Percentiles rank a stretch among this genome's conserved stretches.
phyloP scores from a whole-genome alignment of 2,888 invertebrate genomes.

The Xestia xanthographa region DNA sequence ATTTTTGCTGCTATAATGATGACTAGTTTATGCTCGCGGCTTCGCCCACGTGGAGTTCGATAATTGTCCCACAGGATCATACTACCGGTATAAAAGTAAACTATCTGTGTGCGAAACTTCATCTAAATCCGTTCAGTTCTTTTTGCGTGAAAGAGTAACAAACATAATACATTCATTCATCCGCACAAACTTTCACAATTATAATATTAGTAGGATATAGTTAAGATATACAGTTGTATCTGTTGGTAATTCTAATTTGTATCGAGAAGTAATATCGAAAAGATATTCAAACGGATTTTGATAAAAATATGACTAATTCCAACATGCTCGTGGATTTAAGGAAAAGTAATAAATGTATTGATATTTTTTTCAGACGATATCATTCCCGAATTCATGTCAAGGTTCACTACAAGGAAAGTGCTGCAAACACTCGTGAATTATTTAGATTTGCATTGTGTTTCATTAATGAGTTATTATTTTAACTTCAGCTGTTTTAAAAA shows the following conservation, averaged over 20 bases:
- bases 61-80: too few relatives aligned
- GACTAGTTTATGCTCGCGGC: not conserved
- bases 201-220: too few relatives aligned
- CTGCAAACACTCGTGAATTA: conserved; percentile 6
- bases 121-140: too few relatives aligned
- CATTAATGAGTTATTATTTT: conserved; percentile 28
- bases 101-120: too few relatives aligned
- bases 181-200: too few relatives aligned
- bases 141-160: too few relatives aligned
- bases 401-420: conserved; percentile 46
- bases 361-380: conserved; percentile 19
- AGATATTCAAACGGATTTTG: not conserved
- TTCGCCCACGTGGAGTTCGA: too few relatives aligned
- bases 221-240: not conserved
- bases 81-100: too few relatives aligned
- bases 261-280: not conserved
- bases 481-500: not conserved
- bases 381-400: conserved; percentile 43
- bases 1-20: conserved; percentile 7
- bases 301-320: conserved; percentile 13
- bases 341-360: not conserved
- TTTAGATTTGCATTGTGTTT: conserved; percentile 18
- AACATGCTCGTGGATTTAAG: not conserved
- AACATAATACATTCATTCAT: too few relatives aligned
- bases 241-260: not conserved